Percentiles rank a stretch among this genome's conserved stretches.
phyloP scores from a whole-genome alignment of 1,140 invertebrate genomes.

The Apis mellifera region DNA sequence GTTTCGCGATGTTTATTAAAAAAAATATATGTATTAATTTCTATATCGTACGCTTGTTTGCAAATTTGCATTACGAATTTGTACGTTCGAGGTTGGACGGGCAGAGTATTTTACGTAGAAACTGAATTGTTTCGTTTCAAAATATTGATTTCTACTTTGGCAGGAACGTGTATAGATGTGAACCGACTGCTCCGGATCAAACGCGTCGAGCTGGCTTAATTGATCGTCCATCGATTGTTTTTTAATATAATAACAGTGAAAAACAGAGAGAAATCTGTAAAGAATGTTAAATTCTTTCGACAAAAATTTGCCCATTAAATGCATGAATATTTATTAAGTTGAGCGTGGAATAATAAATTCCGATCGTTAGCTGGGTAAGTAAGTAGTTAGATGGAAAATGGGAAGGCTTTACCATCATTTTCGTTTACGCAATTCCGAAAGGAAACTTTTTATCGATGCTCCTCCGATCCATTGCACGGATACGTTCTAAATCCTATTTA shows the following conservation, averaged over 20 bases:
- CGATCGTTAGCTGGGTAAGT: neutral
- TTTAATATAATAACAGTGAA: no score
- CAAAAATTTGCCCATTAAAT: no score
- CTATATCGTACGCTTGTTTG: no score
- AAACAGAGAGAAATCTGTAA: no score
- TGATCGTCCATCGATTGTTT: no score
- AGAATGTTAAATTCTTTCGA: no score
- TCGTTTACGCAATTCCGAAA: constrained; percentile 39
- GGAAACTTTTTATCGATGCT: constrained; percentile 3
- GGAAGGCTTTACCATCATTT: constrained; percentile 42
- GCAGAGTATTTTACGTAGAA: neutral
- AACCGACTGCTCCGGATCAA: neutral
- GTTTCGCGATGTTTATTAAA: neutral
- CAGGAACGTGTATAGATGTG: no score
- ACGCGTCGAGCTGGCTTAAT: no score
- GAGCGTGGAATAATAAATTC: constrained; percentile 2
- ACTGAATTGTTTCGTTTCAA: neutral
- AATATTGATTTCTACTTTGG: neutral
- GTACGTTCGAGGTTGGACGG: neutral
- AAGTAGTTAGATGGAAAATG: neutral
- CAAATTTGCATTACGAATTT: neutral
- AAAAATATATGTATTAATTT: no score
- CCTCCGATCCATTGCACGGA: constrained; percentile 26
- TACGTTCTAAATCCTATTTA: neutral
- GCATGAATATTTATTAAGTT: neutral